Evolutionary conservation across 2,888 invertebrate genomes (phyloP), one percentile per base, ranked within the genome.

Genomic region (Cryptophagus acutangulus): DNA sequence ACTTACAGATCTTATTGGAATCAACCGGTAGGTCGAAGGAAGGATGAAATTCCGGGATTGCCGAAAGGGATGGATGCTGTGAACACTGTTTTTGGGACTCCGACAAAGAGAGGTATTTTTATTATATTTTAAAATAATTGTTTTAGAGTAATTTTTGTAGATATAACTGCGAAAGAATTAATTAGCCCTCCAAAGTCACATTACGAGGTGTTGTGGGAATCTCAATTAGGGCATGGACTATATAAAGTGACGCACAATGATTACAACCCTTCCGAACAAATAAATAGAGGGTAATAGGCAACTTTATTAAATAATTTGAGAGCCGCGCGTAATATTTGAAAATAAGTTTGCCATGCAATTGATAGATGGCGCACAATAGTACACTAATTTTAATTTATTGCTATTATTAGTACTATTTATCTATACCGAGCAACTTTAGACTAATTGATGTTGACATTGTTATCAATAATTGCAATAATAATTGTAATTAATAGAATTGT

Each of bases 231-330:
- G 6, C 70, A 71, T 46, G 67, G 71, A 6, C 52, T 71, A 52
- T 75, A 75, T 49, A 64, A 57, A 48, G 72, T 66, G 54, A 71
- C 67, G 8, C 74, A 75, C 49, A 66, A 70, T 33, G 67, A 71
- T 55, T 75, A 71, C 49, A 62, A 71, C 48, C 67, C 71, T 1
- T 63, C 67, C 2, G 72, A 74, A 54, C 65, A 62, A 55, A 52
- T 67, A 10, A 55, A 66, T 36, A 59, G 71, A 55, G 56, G 63
- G 66, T 72, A 64, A n/a, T n/a, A n/a, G n/a, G n/a, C n/a, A n/a
- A n/a, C n/a, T n/a, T n/a, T n/a, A n/a, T n/a, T n/a, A n/a, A n/a
- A n/a, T n/a, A n/a, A n/a, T n/a, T n/a, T n/a, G n/a, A n/a, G n/a
- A n/a, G n/a, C n/a, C n/a, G n/a, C n/a, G n/a, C n/a, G n/a, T n/a